Evolutionary conservation across 2,797 vertebrate species (phyloP).

Genomic region (Syngnathus rostellatus): DNA sequence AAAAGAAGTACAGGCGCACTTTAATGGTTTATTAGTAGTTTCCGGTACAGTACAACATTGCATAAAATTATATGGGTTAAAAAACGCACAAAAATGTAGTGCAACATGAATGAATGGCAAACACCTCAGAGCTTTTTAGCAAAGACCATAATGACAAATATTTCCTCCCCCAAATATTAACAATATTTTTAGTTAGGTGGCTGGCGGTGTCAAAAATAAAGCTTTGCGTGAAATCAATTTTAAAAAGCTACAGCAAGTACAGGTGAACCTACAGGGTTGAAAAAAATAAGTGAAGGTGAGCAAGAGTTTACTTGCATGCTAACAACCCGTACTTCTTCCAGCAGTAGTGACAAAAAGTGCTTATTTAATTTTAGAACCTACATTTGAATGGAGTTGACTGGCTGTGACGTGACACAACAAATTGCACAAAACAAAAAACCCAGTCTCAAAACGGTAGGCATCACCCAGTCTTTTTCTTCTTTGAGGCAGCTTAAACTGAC

Average conservation of each 20-base stretch:
- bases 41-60: constrained; percentile 5
- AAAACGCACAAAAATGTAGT: neutral
- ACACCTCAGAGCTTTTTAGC: neutral
- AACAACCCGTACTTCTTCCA: neutral
- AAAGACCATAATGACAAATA: neutral
- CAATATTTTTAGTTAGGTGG: neutral
- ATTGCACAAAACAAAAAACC: neutral
- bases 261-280: too few species aligned
- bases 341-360: constrained; percentile 2
- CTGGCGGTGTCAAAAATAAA: neutral
- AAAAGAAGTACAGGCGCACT: neutral
- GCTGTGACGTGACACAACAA: neutral
- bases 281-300: neutral
- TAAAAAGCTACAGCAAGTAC: too few species aligned
- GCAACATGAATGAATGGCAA: neutral
- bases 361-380: too few species aligned
- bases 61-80: neutral
- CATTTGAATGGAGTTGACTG: neutral
- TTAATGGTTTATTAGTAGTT: neutral
- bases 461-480: neutral
- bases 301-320: neutral
- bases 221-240: neutral
- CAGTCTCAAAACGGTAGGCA: too few species aligned
- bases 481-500: neutral
- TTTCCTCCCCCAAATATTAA: neutral